Conservation (phyloP, 2,888 invertebrate species). For the Malacosoma neustria region DNA sequence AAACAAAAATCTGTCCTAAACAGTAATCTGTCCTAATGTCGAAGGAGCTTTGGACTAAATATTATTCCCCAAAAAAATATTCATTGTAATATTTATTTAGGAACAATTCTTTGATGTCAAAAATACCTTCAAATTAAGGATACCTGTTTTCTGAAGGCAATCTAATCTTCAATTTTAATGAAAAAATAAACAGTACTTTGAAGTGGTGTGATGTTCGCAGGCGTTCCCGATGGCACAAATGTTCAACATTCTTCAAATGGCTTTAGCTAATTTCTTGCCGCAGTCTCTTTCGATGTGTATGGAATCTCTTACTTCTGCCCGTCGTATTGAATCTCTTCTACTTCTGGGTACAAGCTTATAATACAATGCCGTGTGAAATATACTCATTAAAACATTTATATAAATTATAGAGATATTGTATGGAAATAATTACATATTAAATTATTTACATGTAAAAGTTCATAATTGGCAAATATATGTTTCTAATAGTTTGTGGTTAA, state of each 20-base stretch:
- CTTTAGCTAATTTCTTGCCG: constrained; percentile 73
- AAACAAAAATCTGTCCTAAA: no score
- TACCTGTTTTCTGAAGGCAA: no score
- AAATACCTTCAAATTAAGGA: no score
- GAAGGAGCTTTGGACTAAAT: no score
- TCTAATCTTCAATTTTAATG: no score
- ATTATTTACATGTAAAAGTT: constrained; percentile 3
- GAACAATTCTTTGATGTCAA: no score
- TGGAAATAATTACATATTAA: constrained; percentile 4
- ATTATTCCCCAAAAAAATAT: no score
- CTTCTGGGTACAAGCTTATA: constrained; percentile 66
- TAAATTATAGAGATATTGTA: constrained; percentile 1
- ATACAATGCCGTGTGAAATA: constrained; percentile 8
- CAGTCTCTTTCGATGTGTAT: constrained; percentile 66
- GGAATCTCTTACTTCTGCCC: constrained; percentile 75
- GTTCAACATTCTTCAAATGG: constrained; percentile 81
- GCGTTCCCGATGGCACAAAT: constrained; percentile 85
- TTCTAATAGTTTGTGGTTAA: constrained; percentile 7
- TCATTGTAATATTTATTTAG: no score
- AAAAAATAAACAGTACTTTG: no score
- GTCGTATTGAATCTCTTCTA: constrained; percentile 73
- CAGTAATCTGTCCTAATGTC: no score
- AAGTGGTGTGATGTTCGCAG: constrained; percentile 37
- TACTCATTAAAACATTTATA: constrained; percentile 9
- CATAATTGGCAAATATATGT: constrained; percentile 14